Conservation (phyloP, 2,113 vertebrate species). For the Aviceda subcristata region DNA sequence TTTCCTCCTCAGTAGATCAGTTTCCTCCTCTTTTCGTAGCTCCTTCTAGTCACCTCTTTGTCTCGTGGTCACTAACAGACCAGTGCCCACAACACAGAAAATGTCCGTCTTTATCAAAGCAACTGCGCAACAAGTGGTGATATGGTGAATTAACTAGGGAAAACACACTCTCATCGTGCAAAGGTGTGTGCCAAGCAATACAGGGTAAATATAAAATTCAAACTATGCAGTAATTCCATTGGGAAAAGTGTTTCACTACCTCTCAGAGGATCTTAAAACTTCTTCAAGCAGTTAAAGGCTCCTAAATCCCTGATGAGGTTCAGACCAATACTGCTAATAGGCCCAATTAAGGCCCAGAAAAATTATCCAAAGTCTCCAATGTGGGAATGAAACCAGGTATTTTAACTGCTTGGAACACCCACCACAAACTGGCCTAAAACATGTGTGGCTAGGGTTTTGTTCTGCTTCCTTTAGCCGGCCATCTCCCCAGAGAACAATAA, state of each 20-base stretch:
- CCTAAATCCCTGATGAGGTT: not conserved
- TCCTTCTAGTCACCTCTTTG: not conserved
- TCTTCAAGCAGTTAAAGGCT: not conserved
- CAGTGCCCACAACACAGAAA: not conserved
- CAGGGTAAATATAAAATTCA: not conserved
- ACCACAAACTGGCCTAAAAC: not conserved
- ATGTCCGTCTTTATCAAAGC: not conserved
- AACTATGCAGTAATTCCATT: not conserved
- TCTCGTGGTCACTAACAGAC: not conserved
- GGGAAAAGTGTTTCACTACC: not conserved
- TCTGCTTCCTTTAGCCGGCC: not conserved
- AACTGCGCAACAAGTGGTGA: not conserved
- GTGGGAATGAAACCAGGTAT: not conserved
- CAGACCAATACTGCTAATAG: not conserved
- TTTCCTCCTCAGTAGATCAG: not conserved
- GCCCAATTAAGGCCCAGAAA: not conserved
- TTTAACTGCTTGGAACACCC: not conserved
- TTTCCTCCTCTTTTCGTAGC: not conserved
- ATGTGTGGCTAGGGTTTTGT: not conserved
- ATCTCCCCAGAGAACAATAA: not conserved
- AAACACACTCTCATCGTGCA: not conserved
- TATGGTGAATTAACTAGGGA: not conserved
- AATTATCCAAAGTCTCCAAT: not conserved
- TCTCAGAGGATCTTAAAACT: not conserved
- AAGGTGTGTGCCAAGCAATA: not conserved